phyloP scores from a whole-genome alignment of 1,140 invertebrate species.

The Nephotettix cincticeps region DNA sequence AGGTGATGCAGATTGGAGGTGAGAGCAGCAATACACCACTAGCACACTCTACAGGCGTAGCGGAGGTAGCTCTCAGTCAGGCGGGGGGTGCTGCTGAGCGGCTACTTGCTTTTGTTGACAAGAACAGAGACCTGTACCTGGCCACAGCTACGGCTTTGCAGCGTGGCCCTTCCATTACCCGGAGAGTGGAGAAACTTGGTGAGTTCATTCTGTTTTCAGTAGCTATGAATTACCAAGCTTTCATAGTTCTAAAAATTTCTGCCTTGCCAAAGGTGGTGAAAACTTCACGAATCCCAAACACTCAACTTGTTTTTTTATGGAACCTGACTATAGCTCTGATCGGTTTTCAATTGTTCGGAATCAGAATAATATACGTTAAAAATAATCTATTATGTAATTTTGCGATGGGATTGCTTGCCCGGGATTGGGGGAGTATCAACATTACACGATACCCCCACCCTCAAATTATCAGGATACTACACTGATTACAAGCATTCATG shows the following conservation, averaged over 20 bases:
- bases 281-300: not conserved
- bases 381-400: too few relatives aligned
- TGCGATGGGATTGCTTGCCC: too few relatives aligned
- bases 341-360: too few relatives aligned
- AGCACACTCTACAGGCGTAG: conserved; percentile 60
- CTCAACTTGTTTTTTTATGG: too few relatives aligned
- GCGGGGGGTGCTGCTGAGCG: conserved; percentile 67
- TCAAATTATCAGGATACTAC: too few relatives aligned
- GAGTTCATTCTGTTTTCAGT: too few relatives aligned
- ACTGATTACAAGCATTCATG: too few relatives aligned
- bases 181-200: conserved; percentile 73
- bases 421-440: too few relatives aligned
- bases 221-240: not conserved
- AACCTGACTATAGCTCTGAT: too few relatives aligned
- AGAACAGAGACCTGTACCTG: conserved; percentile 77
- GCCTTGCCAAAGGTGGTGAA: not conserved
- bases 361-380: too few relatives aligned
- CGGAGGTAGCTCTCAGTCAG: conserved; percentile 76
- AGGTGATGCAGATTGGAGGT: conserved; percentile 79
- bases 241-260: not conserved
- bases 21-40: conserved; percentile 66
- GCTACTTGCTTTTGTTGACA: conserved; percentile 77
- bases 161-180: conserved; percentile 50
- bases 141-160: conserved; percentile 68
- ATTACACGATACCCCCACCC: too few relatives aligned